Conservation (phyloP, 2,888 invertebrate genomes). For the Petrolisthes cinctipes region DNA sequence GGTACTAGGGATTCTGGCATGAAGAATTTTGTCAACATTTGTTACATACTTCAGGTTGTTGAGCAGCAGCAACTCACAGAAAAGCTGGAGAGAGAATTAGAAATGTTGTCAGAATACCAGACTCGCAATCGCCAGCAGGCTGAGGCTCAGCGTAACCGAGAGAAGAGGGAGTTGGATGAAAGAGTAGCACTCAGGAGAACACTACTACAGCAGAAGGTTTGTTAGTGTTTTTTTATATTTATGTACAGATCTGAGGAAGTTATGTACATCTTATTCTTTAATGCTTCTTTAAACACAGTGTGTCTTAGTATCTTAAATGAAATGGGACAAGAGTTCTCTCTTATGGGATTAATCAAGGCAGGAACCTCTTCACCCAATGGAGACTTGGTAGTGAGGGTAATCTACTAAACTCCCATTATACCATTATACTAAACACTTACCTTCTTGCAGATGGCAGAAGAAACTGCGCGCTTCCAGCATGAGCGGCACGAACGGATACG, state of each 20-base stretch:
- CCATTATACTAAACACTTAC: neutral
- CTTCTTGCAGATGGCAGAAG: constrained; percentile 85
- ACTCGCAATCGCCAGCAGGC: constrained; percentile 98
- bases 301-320: too few species aligned
- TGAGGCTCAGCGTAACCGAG: constrained; percentile 94
- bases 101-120: constrained; percentile 97
- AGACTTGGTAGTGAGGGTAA: too few species aligned
- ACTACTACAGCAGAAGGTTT: constrained; percentile 92
- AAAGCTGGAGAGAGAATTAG: constrained; percentile 91
- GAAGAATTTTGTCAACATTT: neutral
- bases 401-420: too few species aligned
- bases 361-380: too few species aligned
- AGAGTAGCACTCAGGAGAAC: constrained; percentile 90
- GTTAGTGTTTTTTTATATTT: neutral
- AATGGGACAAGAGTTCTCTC: too few species aligned
- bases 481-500: constrained; percentile 92
- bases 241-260: too few species aligned
- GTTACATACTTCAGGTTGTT: constrained; percentile 71
- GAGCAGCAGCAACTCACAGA: constrained; percentile 90
- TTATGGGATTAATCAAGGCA: too few species aligned
- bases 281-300: too few species aligned
- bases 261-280: too few species aligned
- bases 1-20: too few species aligned
- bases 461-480: constrained; percentile 89
- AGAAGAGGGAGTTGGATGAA: constrained; percentile 93